Conservation (phyloP, 2,113 vertebrate species). For the Chitala chitala region DNA sequence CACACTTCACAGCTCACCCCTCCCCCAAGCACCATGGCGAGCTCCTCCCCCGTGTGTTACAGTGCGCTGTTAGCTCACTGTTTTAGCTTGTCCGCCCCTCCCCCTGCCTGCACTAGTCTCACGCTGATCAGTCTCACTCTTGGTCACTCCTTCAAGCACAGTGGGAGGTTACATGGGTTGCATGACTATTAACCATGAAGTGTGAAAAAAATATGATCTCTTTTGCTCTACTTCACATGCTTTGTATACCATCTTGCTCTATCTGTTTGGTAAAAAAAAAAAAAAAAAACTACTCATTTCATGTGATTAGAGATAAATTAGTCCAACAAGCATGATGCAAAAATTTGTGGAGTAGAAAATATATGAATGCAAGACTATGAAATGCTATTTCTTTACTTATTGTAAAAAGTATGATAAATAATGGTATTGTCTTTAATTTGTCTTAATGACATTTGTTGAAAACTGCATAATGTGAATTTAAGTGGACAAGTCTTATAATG, state of each 20-base stretch:
- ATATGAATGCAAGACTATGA: no score
- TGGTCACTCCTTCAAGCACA: slow-evolving; percentile 7
- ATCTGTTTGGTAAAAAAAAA: background rate
- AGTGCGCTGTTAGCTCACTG: slow-evolving; percentile 5
- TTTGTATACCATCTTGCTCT: background rate
- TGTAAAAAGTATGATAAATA: no score
- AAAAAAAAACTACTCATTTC: no score
- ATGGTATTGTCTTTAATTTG: background rate
- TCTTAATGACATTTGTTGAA: slow-evolving; percentile 8
- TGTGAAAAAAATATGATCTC: background rate
- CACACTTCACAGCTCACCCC: no score
- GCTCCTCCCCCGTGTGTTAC: slow-evolving; percentile 18
- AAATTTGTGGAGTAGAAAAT: no score
- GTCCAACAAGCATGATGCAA: no score
- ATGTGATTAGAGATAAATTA: no score
- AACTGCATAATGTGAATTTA: background rate
- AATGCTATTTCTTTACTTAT: no score
- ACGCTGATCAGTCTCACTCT: slow-evolving; percentile 16
- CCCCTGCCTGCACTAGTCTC: background rate
- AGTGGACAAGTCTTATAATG: background rate
- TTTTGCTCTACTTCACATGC: background rate
- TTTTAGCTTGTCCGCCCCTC: background rate
- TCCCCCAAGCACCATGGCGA: background rate
- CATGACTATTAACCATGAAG: background rate
- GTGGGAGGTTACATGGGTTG: background rate